phyloP scores from a whole-genome alignment of 2,888 invertebrate species.

The Callyntrura sp. region DNA sequence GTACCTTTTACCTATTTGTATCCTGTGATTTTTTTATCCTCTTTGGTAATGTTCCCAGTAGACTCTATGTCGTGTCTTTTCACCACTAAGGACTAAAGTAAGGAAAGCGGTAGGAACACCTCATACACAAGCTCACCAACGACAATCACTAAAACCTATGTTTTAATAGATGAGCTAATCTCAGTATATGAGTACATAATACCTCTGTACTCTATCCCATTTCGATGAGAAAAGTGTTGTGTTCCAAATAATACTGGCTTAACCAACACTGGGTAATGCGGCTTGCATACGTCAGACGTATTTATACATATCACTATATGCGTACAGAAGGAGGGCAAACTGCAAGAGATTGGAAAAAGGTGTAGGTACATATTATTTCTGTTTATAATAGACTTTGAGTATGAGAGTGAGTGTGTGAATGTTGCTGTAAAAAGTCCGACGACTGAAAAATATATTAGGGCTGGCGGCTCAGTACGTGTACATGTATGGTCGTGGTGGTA shows the following conservation, averaged over 20 bases:
- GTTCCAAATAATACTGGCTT: neutral
- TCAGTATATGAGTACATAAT: constrained; percentile 69
- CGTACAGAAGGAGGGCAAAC: neutral
- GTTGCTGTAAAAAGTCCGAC: neutral
- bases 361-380: neutral
- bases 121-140: constrained; percentile 5
- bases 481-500: neutral
- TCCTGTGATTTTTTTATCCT: constrained; percentile 50
- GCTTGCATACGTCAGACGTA: neutral
- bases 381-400: neutral
- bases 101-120: constrained; percentile 18
- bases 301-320: constrained; percentile 7
- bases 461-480: neutral
- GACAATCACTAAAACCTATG: constrained; percentile 61
- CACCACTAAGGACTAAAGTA: constrained; percentile 49
- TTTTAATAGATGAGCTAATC: constrained; percentile 67
- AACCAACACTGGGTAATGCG: neutral
- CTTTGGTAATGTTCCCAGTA: constrained; percentile 58
- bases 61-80: constrained; percentile 53
- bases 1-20: constrained; percentile 24
- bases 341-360: neutral
- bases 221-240: constrained; percentile 8
- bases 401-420: neutral
- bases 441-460: constrained; percentile 4
- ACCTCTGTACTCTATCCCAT: constrained; percentile 64